Evolutionary conservation across 1,140 invertebrate species (phyloP), one percentile per base, ranked within the genome.

Genomic region (Thaumetopoea pityocampa): DNA sequence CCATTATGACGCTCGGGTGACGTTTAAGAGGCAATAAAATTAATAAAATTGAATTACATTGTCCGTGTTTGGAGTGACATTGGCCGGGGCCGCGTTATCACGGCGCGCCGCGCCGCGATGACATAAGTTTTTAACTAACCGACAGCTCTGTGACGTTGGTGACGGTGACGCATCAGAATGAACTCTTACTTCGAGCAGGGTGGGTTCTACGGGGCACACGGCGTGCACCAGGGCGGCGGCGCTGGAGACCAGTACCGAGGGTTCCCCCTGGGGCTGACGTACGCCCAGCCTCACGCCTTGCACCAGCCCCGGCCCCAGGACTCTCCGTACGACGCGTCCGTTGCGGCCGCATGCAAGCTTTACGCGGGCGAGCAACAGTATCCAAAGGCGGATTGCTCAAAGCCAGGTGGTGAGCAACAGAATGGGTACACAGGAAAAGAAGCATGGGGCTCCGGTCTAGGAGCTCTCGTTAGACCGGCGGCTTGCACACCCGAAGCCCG

Each of bases 171-270:
- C 44, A 49, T 68, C 81, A 89, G 86, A 87, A 97, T 96, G 95
- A 96, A 96, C 91, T 96, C 94, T 69, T 97, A 96, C 85, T 97
- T 96, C 83, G 95, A 96, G 86, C 95, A 96, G 87, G 92, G 92
- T 83, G 94, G 94, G 81, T 96, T 96, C 88, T 96, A 96, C 86
- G 94, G 94, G 43, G 90, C 92, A 59, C 94, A 95, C 82, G 92
- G 93, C 60, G 93, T 94, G 71, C 91, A 92, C 67, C 87, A 90
- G 48, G 86, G 88, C 28, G 88, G 89, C 24, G 88, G 90, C 8
- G 90, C 90, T 20, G 88, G 90, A 4, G 90, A 90, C 51, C 92
- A 93, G 61, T 94, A 96, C 84, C 88, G 94, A 58, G 90, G 90
- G 15, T 93, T 93, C 58, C 94, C 94, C 4, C 85, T 96, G 33